Evolutionary conservation across 2,113 vertebrate species (phyloP), one percentile per base, ranked within the genome.

Genomic region (Polypterus senegalus): DNA sequence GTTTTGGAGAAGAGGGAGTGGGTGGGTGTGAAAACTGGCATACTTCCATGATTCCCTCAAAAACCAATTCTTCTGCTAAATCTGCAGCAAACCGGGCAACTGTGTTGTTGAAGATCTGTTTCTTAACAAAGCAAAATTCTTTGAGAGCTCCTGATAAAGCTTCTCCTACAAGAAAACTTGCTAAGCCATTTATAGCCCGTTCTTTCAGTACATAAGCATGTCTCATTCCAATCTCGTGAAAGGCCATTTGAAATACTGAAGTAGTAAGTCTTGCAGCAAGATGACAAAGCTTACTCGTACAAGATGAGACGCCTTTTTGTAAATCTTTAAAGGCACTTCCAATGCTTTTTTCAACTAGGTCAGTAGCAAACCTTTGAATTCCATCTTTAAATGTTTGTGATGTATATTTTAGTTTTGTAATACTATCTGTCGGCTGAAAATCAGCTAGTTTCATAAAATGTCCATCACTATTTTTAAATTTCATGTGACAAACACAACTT

Each of bases 21-120:
- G 90, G 87, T 4, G 92, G 92, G 73, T 88, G 89, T 0, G 94
- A 96, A 77, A 99, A 97, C 73, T 99, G 96, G 68, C 93, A 98
- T 0, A 98, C 96, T 75, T 99, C 96, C 96, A 99, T 99, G 45
- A 97, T 91, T 43, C 94, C 94, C 77, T 99, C 96, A 77, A 99
- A 99, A 62, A 99, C 84, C 60, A 98, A 86, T 10, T 99, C 94
- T 75, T 99, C 96, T 3, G 94, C 90, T 7, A 99, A 84, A 68
- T 97, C 92, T 8, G 92, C 86, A 3, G 96, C 94, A 62, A 99
- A 99, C 2, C 75, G 77, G 1, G 91, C 80, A 27, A 96, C 90
- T 0, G 91, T 89, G 65, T 82, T 92, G 61, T 91, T 93, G 70
- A 97, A 94, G 66, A 95, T 93, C 77, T 96, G 93, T 68, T 95